Evolutionary conservation across 2,888 invertebrate genomes (phyloP).

Genomic region (Morpho helenor): DNA sequence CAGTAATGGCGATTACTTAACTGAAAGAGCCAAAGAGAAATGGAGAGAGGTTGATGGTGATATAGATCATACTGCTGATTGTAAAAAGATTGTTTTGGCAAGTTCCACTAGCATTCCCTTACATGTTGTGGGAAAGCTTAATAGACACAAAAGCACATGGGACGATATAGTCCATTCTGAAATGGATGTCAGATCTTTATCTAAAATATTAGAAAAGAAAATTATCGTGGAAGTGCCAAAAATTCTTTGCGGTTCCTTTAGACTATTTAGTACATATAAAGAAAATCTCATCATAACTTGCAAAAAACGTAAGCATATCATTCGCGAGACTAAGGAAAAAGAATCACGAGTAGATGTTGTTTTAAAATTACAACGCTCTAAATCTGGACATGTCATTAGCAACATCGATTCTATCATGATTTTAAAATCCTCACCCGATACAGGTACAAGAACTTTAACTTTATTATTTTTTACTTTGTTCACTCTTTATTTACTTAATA

Average conservation of each 20-base stretch:
- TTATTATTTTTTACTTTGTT: neutral
- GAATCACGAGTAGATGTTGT: slow-evolving; percentile 53
- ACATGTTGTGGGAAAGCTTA: slow-evolving; percentile 45
- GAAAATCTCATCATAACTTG: slow-evolving; percentile 56
- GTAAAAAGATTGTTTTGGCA: slow-evolving; percentile 41
- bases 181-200: slow-evolving; percentile 58
- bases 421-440: slow-evolving; percentile 35
- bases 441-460: slow-evolving; percentile 28
- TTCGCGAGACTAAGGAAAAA: slow-evolving; percentile 21
- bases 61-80: slow-evolving; percentile 7
- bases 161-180: slow-evolving; percentile 61
- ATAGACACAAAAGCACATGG: slow-evolving; percentile 41
- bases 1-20: slow-evolving; percentile 68
- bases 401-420: slow-evolving; percentile 58
- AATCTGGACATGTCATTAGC: slow-evolving; percentile 48
- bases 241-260: slow-evolving; percentile 51
- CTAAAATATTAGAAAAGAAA: slow-evolving; percentile 62
- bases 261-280: slow-evolving; percentile 43
- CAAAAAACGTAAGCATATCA: slow-evolving; percentile 35
- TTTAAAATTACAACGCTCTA: slow-evolving; percentile 49
- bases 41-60: slow-evolving; percentile 48
- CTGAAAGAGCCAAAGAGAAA: slow-evolving; percentile 62
- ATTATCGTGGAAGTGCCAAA: slow-evolving; percentile 61
- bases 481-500: neutral
- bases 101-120: slow-evolving; percentile 55